Evolutionary conservation across 2,888 invertebrate species (phyloP).

Genomic region (Resseliella maxima): DNA sequence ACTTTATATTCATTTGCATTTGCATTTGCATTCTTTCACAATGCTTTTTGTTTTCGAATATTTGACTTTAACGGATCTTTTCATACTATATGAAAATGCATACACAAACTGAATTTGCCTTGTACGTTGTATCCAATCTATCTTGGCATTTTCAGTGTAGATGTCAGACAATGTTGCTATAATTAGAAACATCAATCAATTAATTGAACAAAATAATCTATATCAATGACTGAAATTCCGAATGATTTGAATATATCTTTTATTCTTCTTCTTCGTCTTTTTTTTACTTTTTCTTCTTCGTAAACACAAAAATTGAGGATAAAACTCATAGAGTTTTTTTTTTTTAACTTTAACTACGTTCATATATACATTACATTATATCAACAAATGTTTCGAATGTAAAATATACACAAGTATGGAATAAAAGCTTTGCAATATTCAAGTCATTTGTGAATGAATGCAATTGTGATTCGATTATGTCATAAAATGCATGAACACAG

Average conservation of each 20-base stretch:
- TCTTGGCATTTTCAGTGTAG: background rate
- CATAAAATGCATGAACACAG: slow-evolving; percentile 26
- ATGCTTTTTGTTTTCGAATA: background rate
- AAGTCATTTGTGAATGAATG: background rate
- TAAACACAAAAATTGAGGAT: too few relatives aligned
- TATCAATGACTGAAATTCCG: background rate
- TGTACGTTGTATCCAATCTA: background rate
- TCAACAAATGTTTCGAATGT: background rate
- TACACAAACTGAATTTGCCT: background rate
- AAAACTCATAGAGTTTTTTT: too few relatives aligned
- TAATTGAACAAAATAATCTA: background rate
- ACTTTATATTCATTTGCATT: background rate
- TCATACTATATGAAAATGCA: background rate
- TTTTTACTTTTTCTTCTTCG: background rate
- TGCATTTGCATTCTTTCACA: slow-evolving; percentile 26
- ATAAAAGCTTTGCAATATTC: background rate
- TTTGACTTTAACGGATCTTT: background rate
- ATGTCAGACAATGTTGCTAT: background rate
- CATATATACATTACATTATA: too few relatives aligned
- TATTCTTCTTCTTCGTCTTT: background rate
- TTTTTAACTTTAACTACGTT: too few relatives aligned
- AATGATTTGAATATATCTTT: background rate
- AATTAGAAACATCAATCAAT: slow-evolving; percentile 11
- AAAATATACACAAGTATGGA: background rate
- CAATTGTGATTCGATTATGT: slow-evolving; percentile 6